These are phyloP conservation scores for Drosophila tanythrix DNA, from an alignment of 2,888 invertebrate species.

Conservation along the genomic window DNA sequence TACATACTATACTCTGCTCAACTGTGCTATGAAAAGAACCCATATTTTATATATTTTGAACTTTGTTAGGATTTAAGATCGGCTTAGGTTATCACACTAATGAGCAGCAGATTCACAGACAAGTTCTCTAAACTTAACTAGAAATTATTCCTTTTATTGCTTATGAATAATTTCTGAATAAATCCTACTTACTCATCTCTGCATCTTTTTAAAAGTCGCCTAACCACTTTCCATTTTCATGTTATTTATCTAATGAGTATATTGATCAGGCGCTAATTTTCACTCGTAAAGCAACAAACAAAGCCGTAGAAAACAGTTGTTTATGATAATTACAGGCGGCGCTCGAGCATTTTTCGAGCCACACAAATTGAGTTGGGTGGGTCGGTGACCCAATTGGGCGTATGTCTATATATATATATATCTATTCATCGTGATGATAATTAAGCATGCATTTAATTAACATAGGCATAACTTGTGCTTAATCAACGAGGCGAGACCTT, in stretches of 20 bases:
- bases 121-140: background rate
- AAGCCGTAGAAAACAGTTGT: conserved; percentile 57
- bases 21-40: background rate
- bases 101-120: background rate
- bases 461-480: conserved; percentile 50
- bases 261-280: conserved; percentile 69
- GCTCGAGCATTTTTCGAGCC: conserved; percentile 33
- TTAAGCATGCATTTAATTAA: conserved; percentile 60
- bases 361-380: conserved; percentile 54
- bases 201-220: background rate
- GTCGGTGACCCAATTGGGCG: conserved; percentile 59
- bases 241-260: conserved; percentile 44
- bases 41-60: too few species aligned
- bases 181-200: background rate
- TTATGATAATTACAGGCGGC: conserved; percentile 68
- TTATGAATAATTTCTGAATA: background rate
- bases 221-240: conserved; percentile 63
- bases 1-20: background rate
- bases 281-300: conserved; percentile 34
- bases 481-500: conserved; percentile 58
- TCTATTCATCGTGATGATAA: conserved; percentile 42
- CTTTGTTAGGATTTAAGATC: background rate
- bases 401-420: background rate
- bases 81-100: background rate
- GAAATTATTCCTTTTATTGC: background rate